These are phyloP conservation scores for Xenopus tropicalis DNA, from an alignment of 2,113 vertebrate genomes.

Conservation along the genomic window UCB_Xtro_10.0 CM004448.2:100005001-100005500, in stretches of 20 bases:
- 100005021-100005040: too few species aligned
- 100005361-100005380: slow-evolving; percentile 44
- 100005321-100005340: slow-evolving; percentile 37
- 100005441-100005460: slow-evolving; percentile 47
- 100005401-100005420: slow-evolving; percentile 45
- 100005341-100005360: slow-evolving; percentile 45
- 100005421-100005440: slow-evolving; percentile 44
- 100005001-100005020: too few species aligned
- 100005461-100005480: slow-evolving; percentile 46
- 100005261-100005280: slow-evolving; percentile 4
- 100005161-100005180: too few species aligned
- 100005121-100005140: too few species aligned
- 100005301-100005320: slow-evolving; percentile 31
- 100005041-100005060: too few species aligned
- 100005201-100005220: too few species aligned
- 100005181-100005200: too few species aligned
- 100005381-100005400: slow-evolving; percentile 46
- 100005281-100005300: slow-evolving; percentile 8
- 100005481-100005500: slow-evolving; percentile 42
- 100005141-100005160: too few species aligned
- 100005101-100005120: too few species aligned
- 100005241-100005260: neutral
- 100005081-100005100: too few species aligned
- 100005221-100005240: too few species aligned
- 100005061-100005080: too few species aligned